Percentiles rank a stretch among this genome's conserved stretches.
These are phyloP conservation scores for Drosophila tristis DNA, from an alignment of 1,140 invertebrate genomes.

Conservation along the genomic window DNA sequence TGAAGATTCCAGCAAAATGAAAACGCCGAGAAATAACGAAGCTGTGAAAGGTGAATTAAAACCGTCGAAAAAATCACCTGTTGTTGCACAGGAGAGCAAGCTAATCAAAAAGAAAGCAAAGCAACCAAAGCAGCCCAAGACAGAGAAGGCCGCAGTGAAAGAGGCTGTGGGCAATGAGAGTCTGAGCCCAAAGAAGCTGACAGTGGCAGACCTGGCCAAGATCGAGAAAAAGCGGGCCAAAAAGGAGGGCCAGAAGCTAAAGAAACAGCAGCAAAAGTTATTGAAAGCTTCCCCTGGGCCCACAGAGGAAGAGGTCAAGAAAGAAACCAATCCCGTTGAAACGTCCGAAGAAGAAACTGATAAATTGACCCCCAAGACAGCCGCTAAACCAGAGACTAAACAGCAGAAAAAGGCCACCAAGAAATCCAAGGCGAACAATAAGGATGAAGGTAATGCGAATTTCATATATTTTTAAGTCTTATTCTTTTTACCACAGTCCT, in stretches of 20 bases:
- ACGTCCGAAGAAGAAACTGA: neutral
- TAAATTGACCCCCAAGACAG: neutral
- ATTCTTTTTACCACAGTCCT: neutral
- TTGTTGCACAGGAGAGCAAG: slow-evolving; percentile 44
- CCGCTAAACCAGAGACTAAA: neutral
- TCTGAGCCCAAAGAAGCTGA: slow-evolving; percentile 31
- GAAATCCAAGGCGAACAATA: slow-evolving; percentile 29
- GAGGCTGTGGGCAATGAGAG: slow-evolving; percentile 17
- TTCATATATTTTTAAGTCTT: neutral
- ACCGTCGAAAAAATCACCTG: slow-evolving; percentile 21
- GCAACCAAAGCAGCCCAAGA: slow-evolving; percentile 35
- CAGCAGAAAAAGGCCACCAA: slow-evolving; percentile 32
- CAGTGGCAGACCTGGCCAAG: slow-evolving; percentile 53
- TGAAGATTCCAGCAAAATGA: slow-evolving; percentile 39
- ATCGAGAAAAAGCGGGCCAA: slow-evolving; percentile 79
- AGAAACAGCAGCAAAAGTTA: slow-evolving; percentile 55
- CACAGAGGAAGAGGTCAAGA: neutral
- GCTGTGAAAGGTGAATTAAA: slow-evolving; percentile 52
- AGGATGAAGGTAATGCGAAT: neutral
- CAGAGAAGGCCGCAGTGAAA: slow-evolving; percentile 7
- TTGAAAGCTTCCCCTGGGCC: no score
- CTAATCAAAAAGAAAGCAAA: slow-evolving; percentile 36
- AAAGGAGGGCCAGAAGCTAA: slow-evolving; percentile 72
- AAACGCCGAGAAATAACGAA: slow-evolving; percentile 41
- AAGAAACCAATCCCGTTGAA: slow-evolving; percentile 2